Base-by-base conservation (phyloP, 2,888 invertebrate genomes). In the Agriopis aurantiaria region DNA sequence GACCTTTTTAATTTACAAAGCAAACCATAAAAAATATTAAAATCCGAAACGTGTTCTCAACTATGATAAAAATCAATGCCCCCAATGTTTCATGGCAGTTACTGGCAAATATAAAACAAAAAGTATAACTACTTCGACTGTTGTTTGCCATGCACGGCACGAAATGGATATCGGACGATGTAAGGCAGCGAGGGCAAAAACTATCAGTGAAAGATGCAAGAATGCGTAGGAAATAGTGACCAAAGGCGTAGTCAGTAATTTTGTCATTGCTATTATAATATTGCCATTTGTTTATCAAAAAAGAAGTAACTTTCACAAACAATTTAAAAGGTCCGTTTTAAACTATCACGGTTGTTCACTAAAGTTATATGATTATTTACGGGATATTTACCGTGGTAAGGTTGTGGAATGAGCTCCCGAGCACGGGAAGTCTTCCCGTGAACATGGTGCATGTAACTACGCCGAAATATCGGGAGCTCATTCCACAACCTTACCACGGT, bases 11-110 rank as follows among this genome's bases (percentile, higher is more conserved):
- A 41, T n/a, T n/a, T 14, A 56, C 41, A 43, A 10, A 46, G 23
- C 23, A 7, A 45, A 6, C 17, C 14, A 23, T 46, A 23, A 49
- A 60, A 7, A 6, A 12, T 48, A 59, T 23, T 9, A n/a, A 49
- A 60, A 60, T 40, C 48, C 9, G 49, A 49, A 49, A 9, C 48
- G 12, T 58, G 10, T 11, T 58, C 57, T 12, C 8, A 51, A 14
- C 51, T 51, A 41, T 51, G 48, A 48, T 12, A 60, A 51, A 61
- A 61, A 61, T 52, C 61, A 52, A 43, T 61, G 61, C 52, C 52
- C 60, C 43, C 14, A 33, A 33, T 33, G 12, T 61, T 61, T 61
- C 61, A 61, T 6, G 52, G 61, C 52, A 52, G 61, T 52, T 17
- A 43, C 61, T 17, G 61, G 40, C 61, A 43, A 52, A 46, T 58